phyloP scores from a whole-genome alignment of 1,140 invertebrate species.

The Calliphora vicina region DNA sequence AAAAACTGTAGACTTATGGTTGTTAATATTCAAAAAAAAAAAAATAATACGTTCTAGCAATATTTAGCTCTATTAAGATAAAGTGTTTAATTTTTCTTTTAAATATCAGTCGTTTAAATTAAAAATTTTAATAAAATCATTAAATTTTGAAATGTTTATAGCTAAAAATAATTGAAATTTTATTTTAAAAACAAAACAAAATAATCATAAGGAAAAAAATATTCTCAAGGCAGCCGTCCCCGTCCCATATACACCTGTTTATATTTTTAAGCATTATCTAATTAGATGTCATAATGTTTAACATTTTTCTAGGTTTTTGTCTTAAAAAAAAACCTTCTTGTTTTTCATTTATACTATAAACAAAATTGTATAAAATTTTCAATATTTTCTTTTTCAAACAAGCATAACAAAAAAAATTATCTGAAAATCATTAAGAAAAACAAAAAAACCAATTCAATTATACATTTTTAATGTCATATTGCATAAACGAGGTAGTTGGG shows the following conservation, averaged over 20 bases:
- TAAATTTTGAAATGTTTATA: too few relatives aligned
- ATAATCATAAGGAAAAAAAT: too few relatives aligned
- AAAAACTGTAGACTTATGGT: too few relatives aligned
- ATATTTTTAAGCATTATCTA: conserved; percentile 10
- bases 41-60: too few relatives aligned
- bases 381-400: not conserved
- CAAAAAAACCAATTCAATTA: not conserved
- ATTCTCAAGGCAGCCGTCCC: too few relatives aligned
- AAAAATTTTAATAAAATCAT: too few relatives aligned
- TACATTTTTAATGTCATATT: not conserved
- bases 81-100: too few relatives aligned
- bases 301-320: not conserved
- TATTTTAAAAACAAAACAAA: not conserved
- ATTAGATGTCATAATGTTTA: conserved; percentile 18
- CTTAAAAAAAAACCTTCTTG: not conserved
- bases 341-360: not conserved
- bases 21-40: too few relatives aligned
- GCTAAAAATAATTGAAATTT: not conserved
- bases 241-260: not conserved
- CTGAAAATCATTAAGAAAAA: not conserved
- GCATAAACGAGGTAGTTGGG: not conserved
- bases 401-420: not conserved
- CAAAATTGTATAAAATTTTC: not conserved
- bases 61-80: too few relatives aligned
- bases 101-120: too few relatives aligned